Evolutionary conservation across 1,140 invertebrate genomes (phyloP).

Genomic region (Teleogryllus occipitalis): DNA sequence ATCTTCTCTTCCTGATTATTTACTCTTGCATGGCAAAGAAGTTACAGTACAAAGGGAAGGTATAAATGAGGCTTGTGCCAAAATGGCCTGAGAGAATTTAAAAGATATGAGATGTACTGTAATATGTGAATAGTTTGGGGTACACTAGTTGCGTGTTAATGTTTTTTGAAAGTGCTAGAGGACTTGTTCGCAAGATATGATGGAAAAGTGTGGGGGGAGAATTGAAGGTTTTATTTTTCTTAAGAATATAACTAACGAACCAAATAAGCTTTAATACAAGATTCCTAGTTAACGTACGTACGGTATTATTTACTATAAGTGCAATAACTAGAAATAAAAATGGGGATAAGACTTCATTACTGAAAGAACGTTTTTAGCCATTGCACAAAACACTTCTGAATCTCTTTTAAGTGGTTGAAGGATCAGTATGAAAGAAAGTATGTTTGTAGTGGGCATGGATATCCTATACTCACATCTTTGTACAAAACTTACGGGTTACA

Average conservation of each 20-base stretch:
- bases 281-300: constrained; percentile 10
- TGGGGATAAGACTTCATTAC: not conserved
- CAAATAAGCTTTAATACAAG: constrained; percentile 14
- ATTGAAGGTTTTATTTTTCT: not conserved
- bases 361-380: constrained; percentile 7
- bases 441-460: not conserved
- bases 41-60: not conserved
- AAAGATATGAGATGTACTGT: not conserved
- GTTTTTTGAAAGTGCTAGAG: not conserved
- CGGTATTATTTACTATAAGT: constrained; percentile 15
- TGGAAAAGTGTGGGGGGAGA: not conserved
- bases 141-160: constrained; percentile 10
- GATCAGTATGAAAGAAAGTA: not conserved
- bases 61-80: not conserved
- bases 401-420: not conserved
- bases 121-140: constrained; percentile 19
- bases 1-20: not conserved
- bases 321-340: constrained; percentile 11
- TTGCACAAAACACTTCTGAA: constrained; percentile 8
- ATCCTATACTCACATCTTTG: not conserved
- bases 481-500: constrained; percentile 17
- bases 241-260: not conserved
- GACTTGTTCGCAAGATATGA: not conserved
- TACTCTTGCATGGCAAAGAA: not conserved
- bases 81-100: constrained; percentile 7